Conservation (phyloP, 2,888 invertebrate species). For the Hyposoter dolosus region DNA sequence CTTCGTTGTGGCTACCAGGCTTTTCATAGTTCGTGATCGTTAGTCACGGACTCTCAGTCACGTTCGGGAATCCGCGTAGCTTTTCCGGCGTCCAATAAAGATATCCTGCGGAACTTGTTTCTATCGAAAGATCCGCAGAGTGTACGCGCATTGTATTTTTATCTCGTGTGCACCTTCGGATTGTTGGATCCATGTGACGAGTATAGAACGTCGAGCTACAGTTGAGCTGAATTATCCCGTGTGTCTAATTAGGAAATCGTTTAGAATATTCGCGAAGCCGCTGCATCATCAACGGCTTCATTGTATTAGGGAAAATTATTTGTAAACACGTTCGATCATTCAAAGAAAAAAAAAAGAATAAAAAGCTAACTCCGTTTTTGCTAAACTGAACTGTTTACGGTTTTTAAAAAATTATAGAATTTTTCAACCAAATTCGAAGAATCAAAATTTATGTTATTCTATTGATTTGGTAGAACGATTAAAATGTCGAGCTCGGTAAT, state of each 20-base stretch:
- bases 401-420: too few species aligned
- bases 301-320: background rate
- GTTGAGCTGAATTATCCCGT: background rate
- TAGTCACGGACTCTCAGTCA: constrained; percentile 17
- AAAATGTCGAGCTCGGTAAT: background rate
- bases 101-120: constrained; percentile 71
- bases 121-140: constrained; percentile 66
- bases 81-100: constrained; percentile 73
- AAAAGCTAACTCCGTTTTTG: too few species aligned
- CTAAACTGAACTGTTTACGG: too few species aligned
- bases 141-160: constrained; percentile 46
- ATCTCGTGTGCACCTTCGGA: background rate
- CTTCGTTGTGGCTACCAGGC: background rate
- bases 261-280: background rate
- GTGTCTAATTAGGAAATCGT: background rate
- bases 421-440: background rate
- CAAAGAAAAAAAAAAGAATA: too few species aligned
- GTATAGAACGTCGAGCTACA: background rate
- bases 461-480: background rate
- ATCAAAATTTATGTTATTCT: background rate
- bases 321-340: background rate
- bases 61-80: constrained; percentile 60
- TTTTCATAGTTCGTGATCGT: constrained; percentile 7
- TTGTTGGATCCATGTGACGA: background rate
- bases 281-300: background rate